Evolutionary conservation across 64 coral and sea anemone species (phyloP).

Genomic region (Stichodactyla mertensii): DNA sequence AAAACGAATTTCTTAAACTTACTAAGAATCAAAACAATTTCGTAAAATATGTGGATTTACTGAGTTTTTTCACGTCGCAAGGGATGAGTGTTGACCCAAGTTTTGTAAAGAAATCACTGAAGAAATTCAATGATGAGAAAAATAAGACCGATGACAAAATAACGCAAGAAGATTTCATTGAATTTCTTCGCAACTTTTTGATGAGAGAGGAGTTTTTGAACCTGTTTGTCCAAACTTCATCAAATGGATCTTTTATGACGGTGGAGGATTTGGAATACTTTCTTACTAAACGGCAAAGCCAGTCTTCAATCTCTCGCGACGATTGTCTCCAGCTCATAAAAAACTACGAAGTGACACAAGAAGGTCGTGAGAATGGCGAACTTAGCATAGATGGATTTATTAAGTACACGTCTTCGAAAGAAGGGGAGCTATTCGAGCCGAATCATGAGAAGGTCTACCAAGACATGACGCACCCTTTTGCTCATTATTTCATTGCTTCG

Average conservation of each 20-base stretch:
- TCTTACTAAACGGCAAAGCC: slow-evolving; percentile 20
- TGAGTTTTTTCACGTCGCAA: slow-evolving; percentile 12
- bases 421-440: slow-evolving; percentile 50
- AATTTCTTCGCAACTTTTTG: slow-evolving; percentile 20
- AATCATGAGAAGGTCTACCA: slow-evolving; percentile 51
- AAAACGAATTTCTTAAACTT: slow-evolving; percentile 17
- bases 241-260: slow-evolving; percentile 29
- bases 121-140: slow-evolving; percentile 1
- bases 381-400: slow-evolving; percentile 54
- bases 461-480: slow-evolving; percentile 63
- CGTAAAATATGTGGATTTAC: slow-evolving; percentile 11
- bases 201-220: slow-evolving; percentile 19
- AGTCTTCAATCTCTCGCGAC: background rate
- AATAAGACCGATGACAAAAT: background rate
- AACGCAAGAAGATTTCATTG: slow-evolving; percentile 36
- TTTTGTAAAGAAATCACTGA: slow-evolving; percentile 19
- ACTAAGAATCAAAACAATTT: slow-evolving; percentile 10
- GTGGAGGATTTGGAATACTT: slow-evolving; percentile 50
- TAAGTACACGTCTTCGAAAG: slow-evolving; percentile 56
- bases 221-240: slow-evolving; percentile 29
- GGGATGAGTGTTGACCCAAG: background rate
- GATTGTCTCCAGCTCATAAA: slow-evolving; percentile 29
- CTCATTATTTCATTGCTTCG: slow-evolving; percentile 75
- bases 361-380: slow-evolving; percentile 25
- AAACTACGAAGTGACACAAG: slow-evolving; percentile 27